Conservation (phyloP, 2,113 vertebrate species). For the Dermatemys mawii region DNA sequence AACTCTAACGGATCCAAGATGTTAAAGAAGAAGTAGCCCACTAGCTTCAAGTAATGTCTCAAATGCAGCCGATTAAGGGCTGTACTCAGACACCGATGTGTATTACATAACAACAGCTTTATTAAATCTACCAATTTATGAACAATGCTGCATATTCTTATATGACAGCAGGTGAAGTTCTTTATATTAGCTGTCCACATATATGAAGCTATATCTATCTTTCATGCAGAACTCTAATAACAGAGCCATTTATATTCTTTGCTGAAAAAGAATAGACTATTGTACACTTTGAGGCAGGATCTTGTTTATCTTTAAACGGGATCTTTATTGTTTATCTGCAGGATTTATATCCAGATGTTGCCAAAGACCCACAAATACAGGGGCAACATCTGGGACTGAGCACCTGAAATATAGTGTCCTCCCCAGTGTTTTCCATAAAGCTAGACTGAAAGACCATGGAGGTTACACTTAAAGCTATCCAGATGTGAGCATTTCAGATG, state of each 20-base stretch:
- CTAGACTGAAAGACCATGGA: not conserved
- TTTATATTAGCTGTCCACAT: not conserved
- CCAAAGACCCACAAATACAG: not conserved
- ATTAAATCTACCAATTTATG: not conserved
- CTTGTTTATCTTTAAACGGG: too few species aligned
- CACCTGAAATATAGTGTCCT: not conserved
- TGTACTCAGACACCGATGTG: not conserved
- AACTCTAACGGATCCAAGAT: not conserved
- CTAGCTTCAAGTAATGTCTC: constrained; percentile 1
- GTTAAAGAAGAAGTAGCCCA: not conserved
- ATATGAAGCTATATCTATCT: not conserved
- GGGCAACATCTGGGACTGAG: not conserved
- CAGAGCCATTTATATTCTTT: not conserved
- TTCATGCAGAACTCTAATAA: not conserved
- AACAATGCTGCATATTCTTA: not conserved
- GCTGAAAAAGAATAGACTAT: not conserved
- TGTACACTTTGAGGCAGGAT: not conserved
- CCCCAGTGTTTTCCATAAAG: not conserved
- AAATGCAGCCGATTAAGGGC: not conserved
- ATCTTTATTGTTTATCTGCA: not conserved
- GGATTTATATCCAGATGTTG: not conserved
- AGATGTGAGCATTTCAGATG: not conserved
- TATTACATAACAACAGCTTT: not conserved
- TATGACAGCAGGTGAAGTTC: not conserved
- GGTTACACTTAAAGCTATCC: not conserved